Evolutionary conservation across 1,140 invertebrate genomes (phyloP).

Genomic region (Protaetia brevitarsis): DNA sequence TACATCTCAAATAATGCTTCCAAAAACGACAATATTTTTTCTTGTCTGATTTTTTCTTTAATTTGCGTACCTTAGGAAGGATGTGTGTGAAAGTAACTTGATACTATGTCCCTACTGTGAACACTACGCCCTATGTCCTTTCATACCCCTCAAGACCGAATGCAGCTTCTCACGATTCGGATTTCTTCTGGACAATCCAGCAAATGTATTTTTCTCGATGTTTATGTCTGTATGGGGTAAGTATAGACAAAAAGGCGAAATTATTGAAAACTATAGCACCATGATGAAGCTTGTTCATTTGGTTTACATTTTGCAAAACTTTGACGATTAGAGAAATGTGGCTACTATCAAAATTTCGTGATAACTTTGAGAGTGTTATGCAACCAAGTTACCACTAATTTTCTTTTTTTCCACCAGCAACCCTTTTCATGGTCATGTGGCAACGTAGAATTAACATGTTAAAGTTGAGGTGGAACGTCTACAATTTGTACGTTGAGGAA

Average conservation of each 20-base stretch:
- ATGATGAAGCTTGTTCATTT: too few relatives aligned
- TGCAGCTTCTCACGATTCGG: slow-evolving; percentile 63
- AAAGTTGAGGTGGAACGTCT: slow-evolving; percentile 59
- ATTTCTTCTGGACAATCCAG: slow-evolving; percentile 92
- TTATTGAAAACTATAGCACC: too few relatives aligned
- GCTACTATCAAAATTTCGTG: too few relatives aligned
- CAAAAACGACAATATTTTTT: too few relatives aligned
- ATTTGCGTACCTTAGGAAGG: too few relatives aligned
- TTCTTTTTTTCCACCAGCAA: slow-evolving; percentile 57
- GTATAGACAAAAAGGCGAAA: slow-evolving; percentile 30
- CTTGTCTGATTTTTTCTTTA: too few relatives aligned
- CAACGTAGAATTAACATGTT: slow-evolving; percentile 84
- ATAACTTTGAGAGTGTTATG: too few relatives aligned
- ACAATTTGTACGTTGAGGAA: neutral
- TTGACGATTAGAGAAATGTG: too few relatives aligned
- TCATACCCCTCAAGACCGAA: neutral
- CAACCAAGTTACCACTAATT: too few relatives aligned
- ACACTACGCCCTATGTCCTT: neutral
- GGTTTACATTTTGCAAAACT: too few relatives aligned
- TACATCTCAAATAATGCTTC: too few relatives aligned
- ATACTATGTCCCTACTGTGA: slow-evolving; percentile 32
- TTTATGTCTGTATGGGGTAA: slow-evolving; percentile 96
- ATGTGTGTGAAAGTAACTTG: slow-evolving; percentile 31
- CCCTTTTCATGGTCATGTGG: slow-evolving; percentile 89
- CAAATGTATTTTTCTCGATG: slow-evolving; percentile 87